Evolutionary conservation across 2,797 vertebrate genomes (phyloP), one percentile per base, ranked within the genome.

Genomic region (Scolopax rusticola): DNA sequence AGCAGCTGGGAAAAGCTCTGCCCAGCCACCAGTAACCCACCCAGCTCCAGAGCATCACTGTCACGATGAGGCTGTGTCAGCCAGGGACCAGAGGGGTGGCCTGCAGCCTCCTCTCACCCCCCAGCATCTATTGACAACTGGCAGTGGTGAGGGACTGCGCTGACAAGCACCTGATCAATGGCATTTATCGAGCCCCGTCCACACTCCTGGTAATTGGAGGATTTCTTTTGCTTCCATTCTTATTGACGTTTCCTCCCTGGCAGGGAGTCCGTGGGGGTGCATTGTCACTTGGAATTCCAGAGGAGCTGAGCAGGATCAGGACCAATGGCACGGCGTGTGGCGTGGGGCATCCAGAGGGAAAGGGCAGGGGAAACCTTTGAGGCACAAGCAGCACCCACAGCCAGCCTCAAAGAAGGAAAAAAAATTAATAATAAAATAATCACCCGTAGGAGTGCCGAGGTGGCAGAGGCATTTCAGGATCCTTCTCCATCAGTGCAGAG

Each of bases 1-100:
- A 71, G 43, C 1, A 2, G n/a, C 45, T 64, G 63, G 36, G 68
- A 83, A 71, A 83, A 61, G 50, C n/a, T 74, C 19, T 56, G 33
- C 83, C 9, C 1, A 6, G 50, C 32, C 83, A 28, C 36, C 57
- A n/a, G 56, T 21, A 80, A 6, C 47, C 41, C 53, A 3, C 27
- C 36, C 76, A 5, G 45, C 23, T 21, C 30, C 2, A 3, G 7
- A 24, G 28, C 59, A 86, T 91, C 96, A 92, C 95, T 30, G 40
- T 83, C 96, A 95, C 86, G 94, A 97, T 94, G 95, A 93, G 90
- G 86, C 96, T 96, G 97, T 96, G 97, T 98, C 97, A 95, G 96
- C 96, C 96, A 33, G 93, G 89, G 96, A 96, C 90, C 83, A 47
- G 93, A 96, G 91, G 78, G 78, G 59, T 87, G 81, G 97, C 91